Evolutionary conservation across 2,113 vertebrate genomes (phyloP), one percentile per base, ranked within the genome.

Genomic region (Archilochus colubris): DNA sequence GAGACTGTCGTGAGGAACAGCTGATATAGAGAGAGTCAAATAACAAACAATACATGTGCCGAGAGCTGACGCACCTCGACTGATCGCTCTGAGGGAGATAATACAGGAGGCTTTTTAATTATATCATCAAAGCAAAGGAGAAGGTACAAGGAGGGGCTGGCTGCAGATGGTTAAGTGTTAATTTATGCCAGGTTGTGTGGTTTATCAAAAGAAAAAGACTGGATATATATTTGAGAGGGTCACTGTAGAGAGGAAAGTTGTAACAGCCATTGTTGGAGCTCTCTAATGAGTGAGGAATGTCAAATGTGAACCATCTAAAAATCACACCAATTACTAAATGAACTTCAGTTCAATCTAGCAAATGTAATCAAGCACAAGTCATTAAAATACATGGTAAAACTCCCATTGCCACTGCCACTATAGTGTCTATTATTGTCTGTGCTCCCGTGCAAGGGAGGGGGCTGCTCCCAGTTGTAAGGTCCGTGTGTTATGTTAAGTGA

Each of bases 351-450:
- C 88, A 72, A 91, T 78, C 85, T 86, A 94, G 76, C 85, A 95
- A 96, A 91, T 75, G 82, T 93, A 95, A 96, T 96, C 91, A 95
- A 94, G 91, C 84, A 89, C 94, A 67, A 96, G 91, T 93, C 89
- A 95, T 94, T 97, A 95, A 95, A 93, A 94, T 89, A 94, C 79
- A 88, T 19, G 20, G 75, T 83, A 90, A 89, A 95, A 70, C 72
- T 94, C 74, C 70, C 89, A 85, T 73, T 85, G 84, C 87, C 19
- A 54, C 73, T 86, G 87, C 84, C 68, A 77, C 85, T 95, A 88
- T 89, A 88, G 91, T 8, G 40, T 80, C 90, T 95, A 75, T 89
- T 94, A 88, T 88, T 74, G 61, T 50, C 76, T 68, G 80, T 43
- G 82, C 68, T 95, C 74, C 85, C 30, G 4, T 74, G 82, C 82